Percentiles rank a stretch among this genome's conserved stretches.
Evolutionary conservation across 2,888 invertebrate genomes (phyloP).

Genomic region (Lycaena phlaeas): DNA sequence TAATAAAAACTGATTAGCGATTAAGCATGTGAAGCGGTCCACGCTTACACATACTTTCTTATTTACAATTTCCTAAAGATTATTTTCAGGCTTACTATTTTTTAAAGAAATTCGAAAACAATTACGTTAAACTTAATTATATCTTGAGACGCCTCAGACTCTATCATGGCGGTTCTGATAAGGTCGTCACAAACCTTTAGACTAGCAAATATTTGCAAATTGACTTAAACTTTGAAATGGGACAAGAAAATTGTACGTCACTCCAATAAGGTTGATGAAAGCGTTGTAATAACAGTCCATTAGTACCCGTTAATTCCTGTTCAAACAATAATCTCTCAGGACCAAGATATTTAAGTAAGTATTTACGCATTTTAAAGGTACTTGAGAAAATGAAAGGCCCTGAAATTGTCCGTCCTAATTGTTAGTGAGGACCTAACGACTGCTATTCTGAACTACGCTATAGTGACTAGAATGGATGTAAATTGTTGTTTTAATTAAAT

Average conservation of each 20-base stretch:
- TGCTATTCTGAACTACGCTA: conserved; percentile 9
- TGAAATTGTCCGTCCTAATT: not conserved
- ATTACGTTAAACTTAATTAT: too few species aligned
- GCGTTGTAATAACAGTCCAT: conserved; percentile 19
- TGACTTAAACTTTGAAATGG: conserved; percentile 4
- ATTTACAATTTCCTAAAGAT: too few species aligned
- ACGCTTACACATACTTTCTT: too few species aligned
- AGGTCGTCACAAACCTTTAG: too few species aligned
- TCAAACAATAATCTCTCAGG: conserved; percentile 33
- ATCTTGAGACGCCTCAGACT: too few species aligned
- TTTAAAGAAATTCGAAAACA: too few species aligned
- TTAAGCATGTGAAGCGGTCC: too few species aligned
- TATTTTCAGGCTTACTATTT: too few species aligned
- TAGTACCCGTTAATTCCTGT: conserved; percentile 23
- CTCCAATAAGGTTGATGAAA: conserved; percentile 10
- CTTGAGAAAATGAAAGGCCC: not conserved
- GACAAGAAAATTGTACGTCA: not conserved
- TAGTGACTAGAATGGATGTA: not conserved
- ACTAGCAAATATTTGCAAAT: not conserved
- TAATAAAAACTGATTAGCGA: too few species aligned
- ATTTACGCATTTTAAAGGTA: conserved; percentile 21
- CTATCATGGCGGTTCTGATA: too few species aligned
- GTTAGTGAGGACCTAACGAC: not conserved
- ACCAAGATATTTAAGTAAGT: conserved; percentile 36
- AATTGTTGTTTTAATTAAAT: too few species aligned